Conservation (phyloP, 2,888 invertebrate genomes). For the Pyrrhosoma nymphula region DNA sequence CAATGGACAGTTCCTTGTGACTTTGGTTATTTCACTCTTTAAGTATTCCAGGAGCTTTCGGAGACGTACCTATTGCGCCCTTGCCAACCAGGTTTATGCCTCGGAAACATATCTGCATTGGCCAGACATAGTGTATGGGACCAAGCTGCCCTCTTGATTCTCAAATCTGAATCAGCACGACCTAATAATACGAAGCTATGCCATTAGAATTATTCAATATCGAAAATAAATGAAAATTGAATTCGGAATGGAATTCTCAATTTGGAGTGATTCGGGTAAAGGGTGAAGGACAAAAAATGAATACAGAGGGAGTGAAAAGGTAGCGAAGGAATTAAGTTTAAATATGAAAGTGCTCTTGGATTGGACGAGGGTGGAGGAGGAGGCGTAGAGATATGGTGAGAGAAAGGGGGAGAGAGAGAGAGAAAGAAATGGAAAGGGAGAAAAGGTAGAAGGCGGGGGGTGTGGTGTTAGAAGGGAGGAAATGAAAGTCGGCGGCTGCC, state of each 20-base stretch:
- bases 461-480: neutral
- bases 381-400: neutral
- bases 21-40: no score
- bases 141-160: no score
- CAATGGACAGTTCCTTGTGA: no score
- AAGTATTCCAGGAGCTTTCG: no score
- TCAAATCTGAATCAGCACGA: neutral
- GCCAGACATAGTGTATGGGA: no score
- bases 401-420: neutral
- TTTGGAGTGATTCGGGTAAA: neutral
- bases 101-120: no score
- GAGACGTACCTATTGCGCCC: no score
- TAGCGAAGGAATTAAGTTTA: neutral
- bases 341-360: neutral
- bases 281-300: neutral
- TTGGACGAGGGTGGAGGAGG: neutral
- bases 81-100: no score
- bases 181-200: neutral
- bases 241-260: neutral
- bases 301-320: neutral
- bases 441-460: neutral
- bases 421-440: neutral
- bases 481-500: slow-evolving; percentile 39
- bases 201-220: neutral
- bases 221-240: neutral